Conservation (phyloP, 2,113 vertebrate species). For the Platysteira castanea region DNA sequence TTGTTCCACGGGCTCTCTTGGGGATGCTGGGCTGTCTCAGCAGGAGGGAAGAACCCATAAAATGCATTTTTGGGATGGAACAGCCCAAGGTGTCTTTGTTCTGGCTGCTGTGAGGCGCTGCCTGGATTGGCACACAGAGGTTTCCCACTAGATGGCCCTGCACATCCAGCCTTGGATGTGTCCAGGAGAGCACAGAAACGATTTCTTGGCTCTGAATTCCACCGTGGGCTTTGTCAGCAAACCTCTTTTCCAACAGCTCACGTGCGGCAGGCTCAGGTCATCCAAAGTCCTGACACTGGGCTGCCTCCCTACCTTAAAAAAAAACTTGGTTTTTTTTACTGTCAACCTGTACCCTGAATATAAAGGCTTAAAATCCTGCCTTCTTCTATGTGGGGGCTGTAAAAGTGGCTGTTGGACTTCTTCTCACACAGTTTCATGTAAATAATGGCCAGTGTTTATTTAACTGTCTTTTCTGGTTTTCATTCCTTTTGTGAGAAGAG, state of each 20-base stretch:
- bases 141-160: conserved; percentile 53
- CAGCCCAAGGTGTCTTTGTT: background rate
- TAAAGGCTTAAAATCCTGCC: background rate
- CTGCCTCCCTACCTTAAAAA: background rate
- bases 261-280: background rate
- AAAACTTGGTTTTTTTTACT: background rate
- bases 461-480: too few relatives aligned
- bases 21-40: background rate
- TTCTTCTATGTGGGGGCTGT: accelerated
- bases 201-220: background rate
- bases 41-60: background rate
- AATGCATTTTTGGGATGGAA: background rate
- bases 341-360: background rate
- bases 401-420: background rate
- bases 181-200: background rate
- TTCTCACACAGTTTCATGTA: too few relatives aligned
- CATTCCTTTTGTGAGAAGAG: too few relatives aligned
- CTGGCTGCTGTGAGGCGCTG: background rate
- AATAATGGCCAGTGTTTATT: too few relatives aligned
- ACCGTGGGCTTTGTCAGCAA: background rate
- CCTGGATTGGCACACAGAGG: background rate
- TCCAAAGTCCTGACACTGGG: background rate
- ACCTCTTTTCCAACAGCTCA: background rate
- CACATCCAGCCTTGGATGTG: background rate
- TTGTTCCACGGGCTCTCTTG: background rate